phyloP scores from a whole-genome alignment of 2,888 invertebrate genomes.

The Muschampia plurimacula region DNA sequence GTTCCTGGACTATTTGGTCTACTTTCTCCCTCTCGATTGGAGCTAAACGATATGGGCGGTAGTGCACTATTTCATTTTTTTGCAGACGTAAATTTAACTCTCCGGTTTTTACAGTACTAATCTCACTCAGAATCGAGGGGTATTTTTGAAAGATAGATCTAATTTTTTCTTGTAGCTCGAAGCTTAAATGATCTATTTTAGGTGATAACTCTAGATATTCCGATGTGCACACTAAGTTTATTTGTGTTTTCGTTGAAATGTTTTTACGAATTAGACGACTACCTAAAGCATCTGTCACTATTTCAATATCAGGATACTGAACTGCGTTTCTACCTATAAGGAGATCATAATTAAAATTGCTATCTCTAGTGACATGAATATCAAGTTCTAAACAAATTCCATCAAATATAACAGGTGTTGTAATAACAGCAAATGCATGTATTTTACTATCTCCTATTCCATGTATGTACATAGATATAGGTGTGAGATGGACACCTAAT shows the following conservation, averaged over 20 bases:
- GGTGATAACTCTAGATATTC: background rate
- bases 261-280: constrained; percentile 20
- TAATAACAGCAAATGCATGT: constrained; percentile 38
- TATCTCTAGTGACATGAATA: constrained; percentile 40
- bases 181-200: constrained; percentile 1
- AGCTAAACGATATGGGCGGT: constrained; percentile 46
- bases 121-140: constrained; percentile 29
- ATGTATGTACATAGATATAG: constrained; percentile 24
- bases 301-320: constrained; percentile 39
- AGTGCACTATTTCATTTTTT: constrained; percentile 32
- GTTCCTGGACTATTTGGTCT: constrained; percentile 41
- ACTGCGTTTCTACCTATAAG: constrained; percentile 42
- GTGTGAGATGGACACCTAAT: constrained; percentile 32
- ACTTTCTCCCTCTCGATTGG: constrained; percentile 45
- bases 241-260: background rate
- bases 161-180: constrained; percentile 29
- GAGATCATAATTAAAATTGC: constrained; percentile 33
- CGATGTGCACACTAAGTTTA: too few species aligned
- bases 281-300: constrained; percentile 39
- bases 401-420: constrained; percentile 42
- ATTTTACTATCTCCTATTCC: constrained; percentile 36
- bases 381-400: constrained; percentile 45
- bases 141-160: constrained; percentile 39
- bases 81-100: constrained; percentile 40
- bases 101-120: constrained; percentile 41